Conservation (phyloP, 30 jellyfish, hydroid and myxozoan genomes). For the Sanderia malayensis region DNA sequence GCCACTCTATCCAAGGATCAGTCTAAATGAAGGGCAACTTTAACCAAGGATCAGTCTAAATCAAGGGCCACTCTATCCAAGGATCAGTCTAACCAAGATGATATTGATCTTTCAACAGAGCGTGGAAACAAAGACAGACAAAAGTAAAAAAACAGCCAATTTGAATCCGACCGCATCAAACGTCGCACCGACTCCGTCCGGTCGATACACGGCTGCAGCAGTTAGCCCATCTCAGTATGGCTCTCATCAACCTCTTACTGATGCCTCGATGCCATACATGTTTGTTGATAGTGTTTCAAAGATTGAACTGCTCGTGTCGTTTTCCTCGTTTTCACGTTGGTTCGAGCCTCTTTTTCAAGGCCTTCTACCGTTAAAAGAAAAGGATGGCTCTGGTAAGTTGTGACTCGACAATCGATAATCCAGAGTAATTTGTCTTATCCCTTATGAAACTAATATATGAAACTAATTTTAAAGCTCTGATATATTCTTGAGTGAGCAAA, state of each 20-base stretch:
- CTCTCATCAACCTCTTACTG: slow-evolving; percentile 60
- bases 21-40: no score
- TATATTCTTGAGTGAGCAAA: no score
- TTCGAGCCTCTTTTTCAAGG: slow-evolving; percentile 65
- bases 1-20: no score
- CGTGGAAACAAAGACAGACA: slow-evolving; percentile 66
- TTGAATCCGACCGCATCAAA: slow-evolving; percentile 53
- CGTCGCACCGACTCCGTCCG: slow-evolving; percentile 67
- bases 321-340: slow-evolving; percentile 92
- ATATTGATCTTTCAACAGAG: no score
- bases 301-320: slow-evolving; percentile 68
- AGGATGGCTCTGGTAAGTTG: slow-evolving; percentile 31
- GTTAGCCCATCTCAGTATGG: slow-evolving; percentile 68
- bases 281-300: slow-evolving; percentile 78
- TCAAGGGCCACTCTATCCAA: no score
- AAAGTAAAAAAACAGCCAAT: slow-evolving; percentile 28
- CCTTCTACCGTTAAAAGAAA: slow-evolving; percentile 34
- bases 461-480: no score
- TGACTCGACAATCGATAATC: no score
- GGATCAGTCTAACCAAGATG: no score
- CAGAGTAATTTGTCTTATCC: no score
- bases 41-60: no score
- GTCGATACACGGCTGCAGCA: slow-evolving; percentile 36
- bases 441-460: no score
- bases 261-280: slow-evolving; percentile 68